Conservation (phyloP, 30 jellyfish, hydroid and myxozoan genomes). For the Turritopsis dohrnii region DNA sequence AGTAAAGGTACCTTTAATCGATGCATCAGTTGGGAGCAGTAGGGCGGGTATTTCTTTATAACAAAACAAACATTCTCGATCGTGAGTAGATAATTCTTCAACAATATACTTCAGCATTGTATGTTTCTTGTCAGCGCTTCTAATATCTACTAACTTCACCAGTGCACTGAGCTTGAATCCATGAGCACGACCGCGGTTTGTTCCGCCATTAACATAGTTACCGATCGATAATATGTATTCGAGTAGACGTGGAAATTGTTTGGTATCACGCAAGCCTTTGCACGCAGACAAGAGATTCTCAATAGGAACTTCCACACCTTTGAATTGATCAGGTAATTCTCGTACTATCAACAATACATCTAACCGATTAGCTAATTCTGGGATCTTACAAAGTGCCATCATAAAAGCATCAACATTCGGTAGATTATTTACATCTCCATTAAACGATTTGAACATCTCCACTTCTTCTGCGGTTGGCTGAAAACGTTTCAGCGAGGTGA, state of each 20-base stretch:
- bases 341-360: constrained; percentile 69
- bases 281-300: constrained; percentile 51
- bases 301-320: constrained; percentile 45
- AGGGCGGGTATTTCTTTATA: constrained; percentile 60
- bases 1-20: constrained; percentile 62
- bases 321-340: constrained; percentile 69
- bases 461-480: constrained; percentile 93
- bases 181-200: constrained; percentile 91
- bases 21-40: constrained; percentile 65
- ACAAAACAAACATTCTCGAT: constrained; percentile 56
- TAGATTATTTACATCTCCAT: constrained; percentile 42
- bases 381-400: constrained; percentile 62
- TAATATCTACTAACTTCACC: constrained; percentile 55
- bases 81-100: constrained; percentile 68
- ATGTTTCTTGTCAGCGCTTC: constrained; percentile 63
- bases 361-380: constrained; percentile 49
- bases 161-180: constrained; percentile 85
- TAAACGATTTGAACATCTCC: constrained; percentile 62
- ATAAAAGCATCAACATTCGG: constrained; percentile 65
- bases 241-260: constrained; percentile 41
- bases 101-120: constrained; percentile 56
- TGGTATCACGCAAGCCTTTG: constrained; percentile 35
- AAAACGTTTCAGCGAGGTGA: constrained; percentile 69
- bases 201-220: constrained; percentile 82
- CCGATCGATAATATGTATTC: constrained; percentile 77